Evolutionary conservation across 2,797 vertebrate species (phyloP).

Genomic region (Enteromius treurensis): DNA sequence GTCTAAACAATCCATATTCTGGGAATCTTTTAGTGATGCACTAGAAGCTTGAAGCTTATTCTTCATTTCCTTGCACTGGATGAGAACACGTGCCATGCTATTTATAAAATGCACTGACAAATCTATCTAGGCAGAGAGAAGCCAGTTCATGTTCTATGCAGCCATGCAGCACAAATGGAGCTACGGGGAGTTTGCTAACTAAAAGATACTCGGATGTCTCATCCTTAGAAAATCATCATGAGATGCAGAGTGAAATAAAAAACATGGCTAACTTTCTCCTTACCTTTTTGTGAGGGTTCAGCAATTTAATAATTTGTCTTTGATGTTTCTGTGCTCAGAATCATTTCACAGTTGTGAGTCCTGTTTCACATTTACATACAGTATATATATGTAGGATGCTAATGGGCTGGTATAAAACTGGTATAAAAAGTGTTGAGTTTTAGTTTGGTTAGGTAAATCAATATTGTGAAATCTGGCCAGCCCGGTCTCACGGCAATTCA

Average conservation of each 20-base stretch:
- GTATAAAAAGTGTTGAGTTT: background rate
- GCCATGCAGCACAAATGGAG: conserved; percentile 68
- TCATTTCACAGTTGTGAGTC: conserved; percentile 20
- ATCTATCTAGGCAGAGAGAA: conserved; percentile 77
- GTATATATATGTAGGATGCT: background rate
- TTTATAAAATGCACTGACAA: conserved; percentile 80
- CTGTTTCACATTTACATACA: conserved; percentile 29
- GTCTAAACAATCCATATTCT: conserved; percentile 10
- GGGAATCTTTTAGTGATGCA: conserved; percentile 50
- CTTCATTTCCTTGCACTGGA: conserved; percentile 58
- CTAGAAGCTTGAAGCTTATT: conserved; percentile 52
- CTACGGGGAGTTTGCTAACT: conserved; percentile 55
- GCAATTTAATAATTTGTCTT: conserved; percentile 58
- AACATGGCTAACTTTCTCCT: conserved; percentile 36
- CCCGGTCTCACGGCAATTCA: too few relatives aligned
- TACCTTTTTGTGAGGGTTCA: background rate
- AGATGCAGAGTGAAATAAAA: conserved; percentile 41
- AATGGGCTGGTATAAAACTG: background rate
- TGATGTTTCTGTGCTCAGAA: conserved; percentile 63
- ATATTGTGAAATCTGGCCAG: too few relatives aligned
- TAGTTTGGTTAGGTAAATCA: background rate
- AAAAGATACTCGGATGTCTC: conserved; percentile 51
- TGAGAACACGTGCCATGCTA: conserved; percentile 75
- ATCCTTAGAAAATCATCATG: conserved; percentile 45
- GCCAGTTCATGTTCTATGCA: conserved; percentile 73